Base-by-base conservation (phyloP, 2,888 invertebrate species). In the Zhengitettix transpicula region DNA sequence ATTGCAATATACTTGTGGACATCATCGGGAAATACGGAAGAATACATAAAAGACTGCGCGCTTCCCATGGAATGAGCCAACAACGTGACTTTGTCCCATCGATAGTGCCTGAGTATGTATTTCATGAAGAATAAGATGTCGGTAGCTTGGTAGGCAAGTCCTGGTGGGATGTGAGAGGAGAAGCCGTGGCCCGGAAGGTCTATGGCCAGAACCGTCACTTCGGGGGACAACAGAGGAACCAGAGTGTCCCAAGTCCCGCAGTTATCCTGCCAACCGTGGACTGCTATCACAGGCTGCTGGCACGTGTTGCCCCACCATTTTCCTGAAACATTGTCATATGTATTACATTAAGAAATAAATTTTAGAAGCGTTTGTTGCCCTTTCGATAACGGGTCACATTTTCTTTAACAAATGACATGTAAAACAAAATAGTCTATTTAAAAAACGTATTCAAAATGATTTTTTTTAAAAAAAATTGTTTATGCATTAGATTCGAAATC, bases 261-360 rank as follows among this genome's bases (percentile, higher is more conserved):
- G 64, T 70, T 70, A 61, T 70, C 70, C 64, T 67, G 67, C 68
- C 68, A 70, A 28, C 70, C 70, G 63, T 70, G 70, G 3, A 70
- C 63, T 15, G 66, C 67, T 51, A 70, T 64, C n/a, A 69, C 58
- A 28, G 67, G 68, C 52, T 63, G 62, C n/a, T 52, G 58, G 14
- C 62, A 51, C 40, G 58, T 52, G 14, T 59, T 54, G n/a, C 68
- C 68, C 67, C 67, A 68, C 60, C 64, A 66, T 61, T 67, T 68
- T n/a, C 62, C 65, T 65, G 57, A 15, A 56, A n/a, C 5, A 69
- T 69, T 12, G 57, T n/a, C n/a, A n/a, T n/a, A 44, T 11, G 69
- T 68, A 15, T 62, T 63, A 60, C 67, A 66, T 9, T 68, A 68
- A 14, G 69, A 69, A 28, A 5, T 5, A 28, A 2, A 7, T 28